These are phyloP conservation scores for Chrysopa pallens DNA, from an alignment of 1,140 invertebrate species.

Conservation along the genomic window DNA sequence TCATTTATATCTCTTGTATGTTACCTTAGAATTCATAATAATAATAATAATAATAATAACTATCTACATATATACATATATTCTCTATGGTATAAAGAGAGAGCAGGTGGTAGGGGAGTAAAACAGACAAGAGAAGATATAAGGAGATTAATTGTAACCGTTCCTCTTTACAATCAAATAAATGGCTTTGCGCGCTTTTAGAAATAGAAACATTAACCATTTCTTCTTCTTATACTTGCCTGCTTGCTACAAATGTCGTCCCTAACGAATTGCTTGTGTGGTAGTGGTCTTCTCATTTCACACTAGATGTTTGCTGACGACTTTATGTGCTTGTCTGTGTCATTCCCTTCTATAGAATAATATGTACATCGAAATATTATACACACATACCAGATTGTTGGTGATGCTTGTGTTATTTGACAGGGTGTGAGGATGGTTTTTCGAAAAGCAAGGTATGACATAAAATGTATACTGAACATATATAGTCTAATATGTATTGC, in stretches of 20 bases:
- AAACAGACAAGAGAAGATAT: background rate
- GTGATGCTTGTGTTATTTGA: background rate
- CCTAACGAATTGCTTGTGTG: background rate
- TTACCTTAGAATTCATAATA: too few relatives aligned
- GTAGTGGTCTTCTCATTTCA: background rate
- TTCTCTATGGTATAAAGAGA: too few relatives aligned
- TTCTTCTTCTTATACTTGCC: background rate
- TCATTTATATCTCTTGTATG: too few relatives aligned
- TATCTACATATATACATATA: too few relatives aligned
- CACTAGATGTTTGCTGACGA: background rate
- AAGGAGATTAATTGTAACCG: conserved; percentile 4
- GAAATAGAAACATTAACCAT: conserved; percentile 5
- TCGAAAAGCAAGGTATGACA: too few relatives aligned
- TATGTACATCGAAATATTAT: background rate
- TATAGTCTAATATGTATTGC: too few relatives aligned
- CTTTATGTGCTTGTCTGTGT: background rate
- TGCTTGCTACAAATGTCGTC: background rate
- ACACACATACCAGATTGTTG: background rate
- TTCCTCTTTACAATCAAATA: conserved; percentile 5
- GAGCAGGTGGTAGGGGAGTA: too few relatives aligned
- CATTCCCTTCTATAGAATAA: background rate
- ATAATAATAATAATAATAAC: too few relatives aligned
- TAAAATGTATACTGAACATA: too few relatives aligned
- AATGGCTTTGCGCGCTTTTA: conserved; percentile 2
- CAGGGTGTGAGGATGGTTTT: background rate